Evolutionary conservation across 1,140 invertebrate species (phyloP).

Genomic region (Papilio dardanus): DNA sequence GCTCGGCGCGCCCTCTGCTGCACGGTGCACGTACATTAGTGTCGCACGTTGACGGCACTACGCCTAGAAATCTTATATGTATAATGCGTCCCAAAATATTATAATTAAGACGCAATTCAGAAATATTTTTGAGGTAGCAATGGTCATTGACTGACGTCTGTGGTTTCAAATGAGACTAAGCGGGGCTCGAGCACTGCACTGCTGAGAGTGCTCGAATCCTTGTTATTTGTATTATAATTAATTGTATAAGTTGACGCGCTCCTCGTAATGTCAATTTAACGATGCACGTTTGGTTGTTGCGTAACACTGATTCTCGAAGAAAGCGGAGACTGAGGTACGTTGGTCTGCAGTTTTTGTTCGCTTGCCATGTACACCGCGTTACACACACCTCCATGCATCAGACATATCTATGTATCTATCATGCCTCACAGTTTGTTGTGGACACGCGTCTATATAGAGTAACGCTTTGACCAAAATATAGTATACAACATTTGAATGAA

Average conservation of each 20-base stretch:
- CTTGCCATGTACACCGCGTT: constrained; percentile 33
- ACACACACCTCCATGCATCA: background rate
- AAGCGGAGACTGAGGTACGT: constrained; percentile 34
- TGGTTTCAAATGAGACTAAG: background rate
- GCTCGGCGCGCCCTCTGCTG: background rate
- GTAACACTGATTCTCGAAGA: constrained; percentile 37
- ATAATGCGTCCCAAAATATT: background rate
- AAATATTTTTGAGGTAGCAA: background rate
- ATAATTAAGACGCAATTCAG: no score
- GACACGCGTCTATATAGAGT: constrained; percentile 1
- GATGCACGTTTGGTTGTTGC: constrained; percentile 38
- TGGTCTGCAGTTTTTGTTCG: constrained; percentile 32
- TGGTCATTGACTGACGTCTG: background rate
- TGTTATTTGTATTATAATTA: background rate
- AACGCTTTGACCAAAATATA: constrained; percentile 5
- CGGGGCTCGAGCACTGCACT: background rate
- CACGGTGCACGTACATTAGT: background rate
- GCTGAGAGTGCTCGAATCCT: background rate
- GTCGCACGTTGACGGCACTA: background rate
- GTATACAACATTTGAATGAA: background rate
- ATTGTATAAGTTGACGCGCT: constrained; percentile 1
- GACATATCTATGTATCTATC: constrained; percentile 18
- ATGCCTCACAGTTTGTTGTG: background rate
- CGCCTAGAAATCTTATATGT: background rate
- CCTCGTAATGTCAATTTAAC: constrained; percentile 28